phyloP scores from a whole-genome alignment of 2,888 invertebrate species.

The Heteromyza rotundicornis region DNA sequence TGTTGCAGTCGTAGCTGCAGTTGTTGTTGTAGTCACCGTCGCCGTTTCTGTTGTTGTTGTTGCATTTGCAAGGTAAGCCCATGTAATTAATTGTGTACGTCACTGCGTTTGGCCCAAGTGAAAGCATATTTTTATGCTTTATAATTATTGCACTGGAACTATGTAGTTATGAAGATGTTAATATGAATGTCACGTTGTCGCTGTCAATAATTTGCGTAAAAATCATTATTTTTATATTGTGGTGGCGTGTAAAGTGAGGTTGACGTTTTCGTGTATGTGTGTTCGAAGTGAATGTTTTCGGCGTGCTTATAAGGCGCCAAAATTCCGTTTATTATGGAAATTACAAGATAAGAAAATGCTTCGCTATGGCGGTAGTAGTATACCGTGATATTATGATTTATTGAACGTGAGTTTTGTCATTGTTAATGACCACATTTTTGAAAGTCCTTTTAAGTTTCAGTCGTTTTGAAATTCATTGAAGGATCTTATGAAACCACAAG shows the following conservation, averaged over 20 bases:
- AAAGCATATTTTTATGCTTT: slow-evolving; percentile 11
- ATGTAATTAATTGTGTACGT: slow-evolving; percentile 1
- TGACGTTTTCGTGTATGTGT: no score
- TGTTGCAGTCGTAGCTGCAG: background rate
- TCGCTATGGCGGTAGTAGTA: no score
- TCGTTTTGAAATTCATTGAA: no score
- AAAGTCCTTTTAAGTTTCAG: no score
- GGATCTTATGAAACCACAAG: no score
- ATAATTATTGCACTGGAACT: slow-evolving; percentile 1
- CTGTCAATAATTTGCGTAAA: slow-evolving; percentile 1
- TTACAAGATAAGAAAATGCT: background rate
- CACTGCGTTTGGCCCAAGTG: background rate
- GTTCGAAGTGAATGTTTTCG: no score
- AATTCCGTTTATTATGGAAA: background rate
- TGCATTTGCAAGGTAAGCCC: slow-evolving; percentile 1
- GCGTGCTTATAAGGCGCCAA: background rate
- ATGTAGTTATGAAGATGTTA: slow-evolving; percentile 5
- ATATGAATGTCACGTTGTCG: slow-evolving; percentile 1
- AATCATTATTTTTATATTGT: slow-evolving; percentile 7
- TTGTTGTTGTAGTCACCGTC: slow-evolving; percentile 12
- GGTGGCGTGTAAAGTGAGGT: no score
- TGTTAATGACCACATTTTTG: no score
- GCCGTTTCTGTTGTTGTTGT: background rate
- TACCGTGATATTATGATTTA: no score
- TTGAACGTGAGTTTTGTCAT: no score